Conservation (phyloP, 1,140 invertebrate genomes). For the Cyrtorhinus lividipennis region DNA sequence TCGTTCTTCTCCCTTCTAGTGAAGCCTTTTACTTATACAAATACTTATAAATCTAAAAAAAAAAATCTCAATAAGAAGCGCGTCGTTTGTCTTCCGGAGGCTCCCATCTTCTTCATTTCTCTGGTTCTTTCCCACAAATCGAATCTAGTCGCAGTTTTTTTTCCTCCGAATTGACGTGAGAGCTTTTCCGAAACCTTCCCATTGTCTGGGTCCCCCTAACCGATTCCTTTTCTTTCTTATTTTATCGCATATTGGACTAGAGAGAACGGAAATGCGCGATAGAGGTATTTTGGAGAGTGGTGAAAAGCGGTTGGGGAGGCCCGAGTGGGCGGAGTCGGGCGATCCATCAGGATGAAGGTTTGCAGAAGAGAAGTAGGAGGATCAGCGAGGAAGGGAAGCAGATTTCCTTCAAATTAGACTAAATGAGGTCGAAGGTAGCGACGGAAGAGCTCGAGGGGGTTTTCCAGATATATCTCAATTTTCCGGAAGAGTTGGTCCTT, state of each 20-base stretch:
- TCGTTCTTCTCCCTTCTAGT: no score
- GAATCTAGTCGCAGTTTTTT: no score
- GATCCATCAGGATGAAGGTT: background rate
- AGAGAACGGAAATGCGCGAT: background rate
- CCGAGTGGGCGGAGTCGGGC: background rate
- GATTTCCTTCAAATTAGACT: constrained; percentile 6
- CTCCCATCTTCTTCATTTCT: no score
- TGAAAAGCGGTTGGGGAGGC: background rate
- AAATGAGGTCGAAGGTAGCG: constrained; percentile 6
- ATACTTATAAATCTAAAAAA: no score
- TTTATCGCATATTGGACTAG: background rate
- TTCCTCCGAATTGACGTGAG: no score
- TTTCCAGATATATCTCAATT: constrained; percentile 5
- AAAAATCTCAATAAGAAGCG: no score
- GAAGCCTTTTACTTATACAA: no score
- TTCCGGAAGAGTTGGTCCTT: background rate
- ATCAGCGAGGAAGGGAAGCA: background rate
- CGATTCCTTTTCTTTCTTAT: no score
- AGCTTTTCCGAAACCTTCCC: no score
- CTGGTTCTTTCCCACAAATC: no score
- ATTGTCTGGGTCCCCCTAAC: no score
- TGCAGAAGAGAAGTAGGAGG: background rate
- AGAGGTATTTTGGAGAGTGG: background rate
- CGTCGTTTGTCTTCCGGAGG: no score
- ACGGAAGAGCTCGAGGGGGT: background rate